Percentiles rank a stretch among this genome's conserved stretches.
These are phyloP conservation scores for Amniataba percoides DNA, from an alignment of 2,797 vertebrate species.

Conservation along the genomic window DNA sequence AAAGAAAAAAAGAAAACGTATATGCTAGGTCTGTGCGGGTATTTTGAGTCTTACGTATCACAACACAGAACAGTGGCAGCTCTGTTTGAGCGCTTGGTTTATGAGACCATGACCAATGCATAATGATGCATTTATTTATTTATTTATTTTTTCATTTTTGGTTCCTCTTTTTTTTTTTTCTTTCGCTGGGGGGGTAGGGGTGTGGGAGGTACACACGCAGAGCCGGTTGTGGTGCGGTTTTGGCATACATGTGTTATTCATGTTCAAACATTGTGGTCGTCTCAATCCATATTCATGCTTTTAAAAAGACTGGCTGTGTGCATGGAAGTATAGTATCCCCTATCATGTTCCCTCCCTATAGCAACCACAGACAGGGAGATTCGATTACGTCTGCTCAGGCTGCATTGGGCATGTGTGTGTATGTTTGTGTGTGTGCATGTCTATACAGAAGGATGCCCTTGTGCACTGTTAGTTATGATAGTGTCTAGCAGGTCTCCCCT, in stretches of 20 bases:
- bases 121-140: slow-evolving; percentile 84
- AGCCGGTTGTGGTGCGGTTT: slow-evolving; percentile 79
- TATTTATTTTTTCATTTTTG: slow-evolving; percentile 78
- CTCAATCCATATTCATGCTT: slow-evolving; percentile 85
- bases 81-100: slow-evolving; percentile 75
- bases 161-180: slow-evolving; percentile 35
- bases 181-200: slow-evolving; percentile 52
- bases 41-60: slow-evolving; percentile 63
- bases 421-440: slow-evolving; percentile 45
- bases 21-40: slow-evolving; percentile 34
- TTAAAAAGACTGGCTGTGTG: slow-evolving; percentile 76
- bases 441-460: slow-evolving; percentile 60
- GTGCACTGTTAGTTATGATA: slow-evolving; percentile 70
- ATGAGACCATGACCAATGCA: slow-evolving; percentile 79
- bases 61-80: slow-evolving; percentile 73
- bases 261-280: slow-evolving; percentile 85
- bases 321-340: slow-evolving; percentile 74
- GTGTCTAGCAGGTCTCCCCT: slow-evolving; percentile 61
- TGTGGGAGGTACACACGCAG: slow-evolving; percentile 67
- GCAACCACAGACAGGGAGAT: slow-evolving; percentile 75
- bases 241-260: slow-evolving; percentile 85
- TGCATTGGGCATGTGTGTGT: slow-evolving; percentile 45
- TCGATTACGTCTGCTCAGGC: slow-evolving; percentile 66
- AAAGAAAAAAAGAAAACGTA: slow-evolving; percentile 35
- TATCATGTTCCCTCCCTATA: slow-evolving; percentile 78